Evolutionary conservation across 2,797 vertebrate genomes (phyloP).

Genomic region (Takifugu ocellatus): DNA sequence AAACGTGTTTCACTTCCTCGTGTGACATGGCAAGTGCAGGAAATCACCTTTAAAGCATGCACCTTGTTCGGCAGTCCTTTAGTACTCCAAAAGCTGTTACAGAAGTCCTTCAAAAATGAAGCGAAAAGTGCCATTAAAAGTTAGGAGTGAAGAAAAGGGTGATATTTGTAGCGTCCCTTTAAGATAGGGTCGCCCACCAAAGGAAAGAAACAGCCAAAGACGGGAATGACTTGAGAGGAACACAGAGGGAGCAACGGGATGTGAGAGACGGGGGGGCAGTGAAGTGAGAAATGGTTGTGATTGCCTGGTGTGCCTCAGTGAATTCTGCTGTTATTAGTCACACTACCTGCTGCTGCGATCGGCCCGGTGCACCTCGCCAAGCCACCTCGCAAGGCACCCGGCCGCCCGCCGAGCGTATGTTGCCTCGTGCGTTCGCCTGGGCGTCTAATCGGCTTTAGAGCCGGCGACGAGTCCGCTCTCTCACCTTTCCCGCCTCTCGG

Average conservation of each 20-base stretch:
- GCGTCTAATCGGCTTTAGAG: conserved; percentile 40
- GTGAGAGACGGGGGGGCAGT: conserved; percentile 36
- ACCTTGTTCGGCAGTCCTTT: conserved; percentile 4
- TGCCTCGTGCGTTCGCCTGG: conserved; percentile 19
- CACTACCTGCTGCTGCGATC: conserved; percentile 53
- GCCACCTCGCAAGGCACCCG: conserved; percentile 9
- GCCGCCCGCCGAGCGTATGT: conserved; percentile 20
- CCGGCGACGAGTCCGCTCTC: conserved; percentile 28
- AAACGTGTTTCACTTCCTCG: conserved; percentile 8
- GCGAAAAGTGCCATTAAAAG: conserved; percentile 7
- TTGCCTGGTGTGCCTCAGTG: conserved; percentile 60
- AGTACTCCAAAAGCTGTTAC: neutral
- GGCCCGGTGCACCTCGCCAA: conserved; percentile 27
- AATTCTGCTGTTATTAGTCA: conserved; percentile 64
- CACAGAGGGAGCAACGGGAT: conserved; percentile 40
- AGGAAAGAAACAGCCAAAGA: conserved; percentile 11
- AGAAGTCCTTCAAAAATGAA: neutral
- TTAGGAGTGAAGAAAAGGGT: neutral
- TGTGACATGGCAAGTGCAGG: conserved; percentile 7
- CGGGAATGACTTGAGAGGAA: conserved; percentile 16
- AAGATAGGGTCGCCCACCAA: neutral
- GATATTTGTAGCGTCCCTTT: neutral
- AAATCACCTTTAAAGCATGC: neutral
- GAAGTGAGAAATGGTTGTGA: conserved; percentile 67
- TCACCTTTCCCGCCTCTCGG: conserved; percentile 14